These are phyloP conservation scores for Poeciliopsis paucimaculata DNA, from an alignment of 2,797 vertebrate species.

Conservation along the genomic window DNA sequence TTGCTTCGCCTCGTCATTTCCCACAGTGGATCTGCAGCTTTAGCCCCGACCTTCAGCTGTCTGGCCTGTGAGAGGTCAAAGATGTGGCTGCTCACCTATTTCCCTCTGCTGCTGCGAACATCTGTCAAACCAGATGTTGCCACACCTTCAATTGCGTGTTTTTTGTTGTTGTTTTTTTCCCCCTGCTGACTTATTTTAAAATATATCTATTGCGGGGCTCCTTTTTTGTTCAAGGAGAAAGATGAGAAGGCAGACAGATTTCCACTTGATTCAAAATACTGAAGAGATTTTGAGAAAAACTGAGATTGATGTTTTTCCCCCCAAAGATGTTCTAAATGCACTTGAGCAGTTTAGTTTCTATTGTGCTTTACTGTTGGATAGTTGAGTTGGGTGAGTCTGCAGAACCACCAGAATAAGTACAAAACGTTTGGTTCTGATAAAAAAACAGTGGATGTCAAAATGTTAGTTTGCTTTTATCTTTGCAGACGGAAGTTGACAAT, in stretches of 20 bases:
- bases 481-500: background rate
- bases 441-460: background rate
- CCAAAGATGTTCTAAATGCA: background rate
- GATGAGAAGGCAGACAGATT: background rate
- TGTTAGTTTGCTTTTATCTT: background rate
- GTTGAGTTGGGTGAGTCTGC: background rate
- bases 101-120: background rate
- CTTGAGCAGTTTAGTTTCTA: background rate
- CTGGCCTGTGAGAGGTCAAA: background rate
- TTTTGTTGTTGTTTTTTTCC: background rate
- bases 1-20: background rate
- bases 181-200: background rate
- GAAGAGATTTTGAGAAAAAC: background rate
- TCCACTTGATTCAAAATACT: background rate
- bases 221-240: background rate
- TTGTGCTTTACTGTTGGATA: background rate
- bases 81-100: background rate
- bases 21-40: background rate
- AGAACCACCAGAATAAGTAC: background rate
- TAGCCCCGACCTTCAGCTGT: background rate
- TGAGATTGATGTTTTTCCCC: background rate
- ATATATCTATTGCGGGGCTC: background rate
- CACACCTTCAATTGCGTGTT: background rate
- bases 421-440: background rate
- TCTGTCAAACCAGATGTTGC: conserved; percentile 6